Conservation (phyloP, 2,797 vertebrate genomes). For the Pachyuromys duprasi region DNA sequence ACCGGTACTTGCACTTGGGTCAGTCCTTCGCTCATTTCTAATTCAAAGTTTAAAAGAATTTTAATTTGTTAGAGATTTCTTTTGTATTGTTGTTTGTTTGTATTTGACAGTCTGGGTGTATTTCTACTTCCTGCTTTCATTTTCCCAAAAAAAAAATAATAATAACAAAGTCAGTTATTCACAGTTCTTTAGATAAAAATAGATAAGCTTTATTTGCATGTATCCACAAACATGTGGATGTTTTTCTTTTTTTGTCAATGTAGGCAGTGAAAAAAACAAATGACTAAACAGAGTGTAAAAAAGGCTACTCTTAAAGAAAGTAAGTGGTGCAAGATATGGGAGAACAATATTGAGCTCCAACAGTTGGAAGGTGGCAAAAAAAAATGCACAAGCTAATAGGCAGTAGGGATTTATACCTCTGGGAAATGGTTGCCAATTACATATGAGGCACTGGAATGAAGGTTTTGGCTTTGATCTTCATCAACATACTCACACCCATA, state of each 20-base stretch:
- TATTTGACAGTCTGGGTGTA: not conserved
- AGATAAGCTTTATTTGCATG: not conserved
- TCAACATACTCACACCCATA: too few species aligned
- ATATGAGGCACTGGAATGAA: not conserved
- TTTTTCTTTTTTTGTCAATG: not conserved
- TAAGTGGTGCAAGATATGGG: not conserved
- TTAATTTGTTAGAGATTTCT: not conserved
- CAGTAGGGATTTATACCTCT: not conserved
- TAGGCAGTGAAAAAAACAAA: not conserved
- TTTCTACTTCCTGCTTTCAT: not conserved
- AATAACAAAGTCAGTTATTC: not conserved
- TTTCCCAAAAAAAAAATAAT: too few species aligned
- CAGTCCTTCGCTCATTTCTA: not conserved
- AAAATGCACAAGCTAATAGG: not conserved
- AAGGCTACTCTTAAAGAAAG: not conserved
- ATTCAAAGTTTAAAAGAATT: not conserved
- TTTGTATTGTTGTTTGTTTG: not conserved
- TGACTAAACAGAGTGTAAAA: not conserved
- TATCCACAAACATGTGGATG: not conserved
- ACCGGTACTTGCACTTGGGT: not conserved
- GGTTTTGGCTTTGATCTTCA: not conserved
- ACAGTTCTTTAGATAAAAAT: not conserved
- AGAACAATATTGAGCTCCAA: not conserved
- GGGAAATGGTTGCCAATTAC: not conserved
- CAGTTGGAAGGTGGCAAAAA: not conserved